Evolutionary conservation across 2,888 invertebrate genomes (phyloP).

Genomic region (Lycocerus yunnanus): DNA sequence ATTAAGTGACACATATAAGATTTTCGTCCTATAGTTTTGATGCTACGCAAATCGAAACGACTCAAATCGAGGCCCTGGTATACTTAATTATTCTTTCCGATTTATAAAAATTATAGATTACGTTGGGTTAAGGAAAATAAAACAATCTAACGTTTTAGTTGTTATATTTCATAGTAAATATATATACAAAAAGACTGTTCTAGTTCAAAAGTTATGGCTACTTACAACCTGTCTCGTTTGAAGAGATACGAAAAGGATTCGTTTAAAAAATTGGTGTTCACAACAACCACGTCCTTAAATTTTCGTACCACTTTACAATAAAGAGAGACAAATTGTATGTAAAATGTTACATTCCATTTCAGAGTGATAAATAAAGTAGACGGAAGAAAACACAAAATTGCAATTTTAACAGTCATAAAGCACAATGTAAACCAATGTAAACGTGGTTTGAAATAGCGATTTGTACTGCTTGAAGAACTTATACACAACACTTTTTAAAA

Average conservation of each 20-base stretch:
- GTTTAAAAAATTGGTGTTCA: neutral
- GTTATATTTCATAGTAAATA: constrained; percentile 39
- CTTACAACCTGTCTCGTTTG: neutral
- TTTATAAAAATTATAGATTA: no score
- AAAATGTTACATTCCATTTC: constrained; percentile 26
- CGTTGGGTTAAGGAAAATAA: neutral
- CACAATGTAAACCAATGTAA: neutral
- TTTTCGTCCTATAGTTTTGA: no score
- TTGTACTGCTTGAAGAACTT: constrained; percentile 16
- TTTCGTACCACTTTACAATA: neutral
- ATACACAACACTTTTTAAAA: neutral
- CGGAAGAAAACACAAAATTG: constrained; percentile 15
- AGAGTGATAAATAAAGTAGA: constrained; percentile 24
- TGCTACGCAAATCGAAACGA: no score
- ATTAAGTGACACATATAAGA: no score
- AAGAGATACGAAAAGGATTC: neutral
- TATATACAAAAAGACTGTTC: constrained; percentile 40
- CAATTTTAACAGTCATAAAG: neutral
- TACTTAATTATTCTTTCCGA: no score
- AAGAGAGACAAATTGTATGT: constrained; percentile 13
- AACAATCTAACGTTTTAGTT: constrained; percentile 29
- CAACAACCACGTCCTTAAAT: neutral
- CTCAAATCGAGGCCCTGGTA: no score
- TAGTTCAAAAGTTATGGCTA: constrained; percentile 8
- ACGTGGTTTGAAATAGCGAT: constrained; percentile 11